These are phyloP conservation scores for Acanthaster planci DNA, from an alignment of 35 echinoderm and acorn worm genomes.

Conservation along the genomic window DNA sequence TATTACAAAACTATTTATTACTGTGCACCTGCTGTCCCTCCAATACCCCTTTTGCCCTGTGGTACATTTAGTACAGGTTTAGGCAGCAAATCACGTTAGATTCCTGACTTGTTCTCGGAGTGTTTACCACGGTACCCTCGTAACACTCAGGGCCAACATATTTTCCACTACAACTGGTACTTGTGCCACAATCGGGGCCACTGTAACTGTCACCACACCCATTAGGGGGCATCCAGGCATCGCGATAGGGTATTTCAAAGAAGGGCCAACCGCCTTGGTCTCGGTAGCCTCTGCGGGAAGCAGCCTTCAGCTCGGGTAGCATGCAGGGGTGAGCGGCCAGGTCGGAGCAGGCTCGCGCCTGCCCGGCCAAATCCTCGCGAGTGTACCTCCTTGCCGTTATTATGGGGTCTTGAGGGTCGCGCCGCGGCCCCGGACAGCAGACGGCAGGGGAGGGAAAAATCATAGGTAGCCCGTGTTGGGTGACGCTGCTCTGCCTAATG, in stretches of 20 bases:
- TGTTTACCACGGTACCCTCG: not conserved
- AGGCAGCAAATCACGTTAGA: not conserved
- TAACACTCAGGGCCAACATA: not conserved
- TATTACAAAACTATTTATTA: no score
- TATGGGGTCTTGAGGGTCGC: not conserved
- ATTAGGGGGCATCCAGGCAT: not conserved
- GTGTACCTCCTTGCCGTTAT: not conserved
- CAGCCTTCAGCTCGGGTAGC: not conserved
- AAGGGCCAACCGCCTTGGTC: not conserved
- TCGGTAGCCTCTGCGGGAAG: not conserved
- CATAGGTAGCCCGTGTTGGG: not conserved
- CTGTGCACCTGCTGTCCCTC: no score
- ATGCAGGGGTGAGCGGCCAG: not conserved
- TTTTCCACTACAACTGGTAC: no score
- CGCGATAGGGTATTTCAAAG: not conserved
- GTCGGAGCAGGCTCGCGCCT: not conserved
- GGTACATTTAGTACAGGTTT: not conserved
- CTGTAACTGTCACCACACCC: not conserved
- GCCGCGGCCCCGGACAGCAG: not conserved
- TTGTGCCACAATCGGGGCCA: not conserved
- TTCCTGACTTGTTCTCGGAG: not conserved
- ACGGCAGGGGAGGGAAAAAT: not conserved
- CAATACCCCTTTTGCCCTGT: no score
- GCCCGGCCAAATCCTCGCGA: not conserved
- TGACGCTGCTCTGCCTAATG: not conserved